phyloP scores from a whole-genome alignment of 2,888 invertebrate species.

The Dermolepida albohirtum region DNA sequence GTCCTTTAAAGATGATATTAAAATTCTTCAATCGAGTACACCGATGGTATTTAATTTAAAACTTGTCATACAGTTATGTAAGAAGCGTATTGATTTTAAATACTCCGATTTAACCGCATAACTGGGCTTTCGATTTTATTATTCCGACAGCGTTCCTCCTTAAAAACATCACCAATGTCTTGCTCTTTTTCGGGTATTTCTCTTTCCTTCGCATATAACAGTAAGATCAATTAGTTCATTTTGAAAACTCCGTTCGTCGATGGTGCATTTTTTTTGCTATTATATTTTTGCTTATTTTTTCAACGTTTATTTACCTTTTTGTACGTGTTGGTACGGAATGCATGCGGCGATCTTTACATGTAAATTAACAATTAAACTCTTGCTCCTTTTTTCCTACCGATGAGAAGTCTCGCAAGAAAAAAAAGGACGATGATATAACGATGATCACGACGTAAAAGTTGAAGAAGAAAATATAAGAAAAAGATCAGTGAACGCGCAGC shows the following conservation, averaged over 20 bases:
- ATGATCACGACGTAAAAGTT: constrained; percentile 13
- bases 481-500: constrained; percentile 38
- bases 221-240: constrained; percentile 3
- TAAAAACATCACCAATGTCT: constrained; percentile 3
- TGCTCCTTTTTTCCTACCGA: not conserved
- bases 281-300: not conserved
- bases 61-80: constrained; percentile 33
- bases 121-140: constrained; percentile 26
- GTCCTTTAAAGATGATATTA: constrained; percentile 27
- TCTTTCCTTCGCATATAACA: constrained; percentile 2
- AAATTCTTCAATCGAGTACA: constrained; percentile 18
- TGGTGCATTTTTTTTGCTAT: constrained; percentile 2
- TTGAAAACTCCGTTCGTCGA: not conserved
- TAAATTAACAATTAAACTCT: constrained; percentile 26
- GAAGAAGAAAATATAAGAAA: constrained; percentile 27
- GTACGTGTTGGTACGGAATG: not conserved
- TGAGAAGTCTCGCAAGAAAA: not conserved
- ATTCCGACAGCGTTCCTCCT: constrained; percentile 27
- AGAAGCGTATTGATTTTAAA: constrained; percentile 30
- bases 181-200: constrained; percentile 1
- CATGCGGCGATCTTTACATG: constrained; percentile 27
- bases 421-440: constrained; percentile 1
- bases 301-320: not conserved
- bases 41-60: constrained; percentile 31
- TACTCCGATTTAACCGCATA: constrained; percentile 32